Base-by-base conservation (phyloP, 2,797 vertebrate species). In the Tiaroga cobitis region DNA sequence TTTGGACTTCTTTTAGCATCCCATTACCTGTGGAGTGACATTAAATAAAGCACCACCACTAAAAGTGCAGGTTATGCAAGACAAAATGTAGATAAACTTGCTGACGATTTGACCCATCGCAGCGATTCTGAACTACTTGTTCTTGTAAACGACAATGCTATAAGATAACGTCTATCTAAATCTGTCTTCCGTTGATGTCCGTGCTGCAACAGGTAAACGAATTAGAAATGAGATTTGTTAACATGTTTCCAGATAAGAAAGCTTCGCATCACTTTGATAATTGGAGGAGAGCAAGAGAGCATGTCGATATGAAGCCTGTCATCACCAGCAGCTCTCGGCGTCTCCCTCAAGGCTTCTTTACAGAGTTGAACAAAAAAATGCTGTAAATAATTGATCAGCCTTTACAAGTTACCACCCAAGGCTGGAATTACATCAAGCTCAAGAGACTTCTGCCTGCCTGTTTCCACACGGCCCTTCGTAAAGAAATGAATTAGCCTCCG, bases 341-440 rank as follows among this genome's bases (percentile, higher is more conserved):
- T 89, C 46, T 89, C 87, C 90, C 89, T 83, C 81, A 88, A 82
- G 87, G 85, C 81, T 85, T 73, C 65, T 85, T 78, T 90, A 88
- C 89, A 83, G 81, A 32, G 80, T 76, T 90, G 89, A 93, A 91
- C 88, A 90, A 92, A 91, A 91, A 92, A 93, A 92, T 80, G 74
- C 77, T 89, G 70, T 89, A 91, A 94, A 93, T 95, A 93, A 95
- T 94, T 92, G 91, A 95, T 94, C 81, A 85, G 85, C 83, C 91
- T 92, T 90, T 91, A 91, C 88, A 87, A 93, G 88, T 93, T 91
- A 92, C 92, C 88, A 93, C 91, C 90, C 92, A 87, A 92, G 91
- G 91, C 88, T 91, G 92, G 89, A 92, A 92, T 93, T 90, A 92
- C 91, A 92, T 93, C 90, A 91, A 91, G 89, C 90, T 92, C 89